A percentile compares a stretch with the other conserved stretches of the same genome.
phyloP scores from a whole-genome alignment of 2,888 invertebrate species.

The Idaea dimidiata region DNA sequence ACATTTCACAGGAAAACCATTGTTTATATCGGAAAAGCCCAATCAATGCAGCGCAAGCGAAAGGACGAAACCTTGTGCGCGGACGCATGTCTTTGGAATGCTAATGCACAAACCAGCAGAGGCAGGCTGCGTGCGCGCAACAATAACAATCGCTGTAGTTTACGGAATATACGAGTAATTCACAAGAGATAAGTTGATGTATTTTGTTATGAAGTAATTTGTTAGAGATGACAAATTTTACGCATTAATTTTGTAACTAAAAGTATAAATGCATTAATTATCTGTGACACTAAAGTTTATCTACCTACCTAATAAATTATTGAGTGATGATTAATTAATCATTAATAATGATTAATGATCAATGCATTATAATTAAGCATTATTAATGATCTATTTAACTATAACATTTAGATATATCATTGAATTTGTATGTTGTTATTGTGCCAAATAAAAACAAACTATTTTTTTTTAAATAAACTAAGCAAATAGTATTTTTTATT shows the following conservation, averaged over 20 bases:
- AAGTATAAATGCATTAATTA: background rate
- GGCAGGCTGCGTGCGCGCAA: slow-evolving; percentile 26
- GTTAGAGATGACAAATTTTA: background rate
- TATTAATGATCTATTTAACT: too few relatives aligned
- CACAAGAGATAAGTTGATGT: slow-evolving; percentile 10
- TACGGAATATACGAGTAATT: slow-evolving; percentile 30
- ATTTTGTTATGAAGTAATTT: background rate
- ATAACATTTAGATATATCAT: too few relatives aligned
- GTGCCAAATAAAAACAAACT: too few relatives aligned
- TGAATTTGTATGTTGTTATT: too few relatives aligned
- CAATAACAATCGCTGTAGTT: slow-evolving; percentile 29
- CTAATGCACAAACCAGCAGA: slow-evolving; percentile 23
- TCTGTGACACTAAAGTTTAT: too few relatives aligned
- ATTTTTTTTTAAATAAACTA: too few relatives aligned
- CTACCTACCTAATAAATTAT: too few relatives aligned
- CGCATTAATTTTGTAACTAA: background rate
- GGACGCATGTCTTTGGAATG: slow-evolving; percentile 34
- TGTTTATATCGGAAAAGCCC: slow-evolving; percentile 14
- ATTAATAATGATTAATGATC: too few relatives aligned
- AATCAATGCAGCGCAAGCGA: slow-evolving; percentile 22
- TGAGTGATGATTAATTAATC: too few relatives aligned
- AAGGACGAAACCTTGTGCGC: slow-evolving; percentile 37
- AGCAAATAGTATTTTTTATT: too few relatives aligned
- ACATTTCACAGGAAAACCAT: background rate
- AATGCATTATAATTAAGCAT: too few relatives aligned